Conservation (phyloP, 1,140 invertebrate genomes). For the Saccostrea glomerata region DNA sequence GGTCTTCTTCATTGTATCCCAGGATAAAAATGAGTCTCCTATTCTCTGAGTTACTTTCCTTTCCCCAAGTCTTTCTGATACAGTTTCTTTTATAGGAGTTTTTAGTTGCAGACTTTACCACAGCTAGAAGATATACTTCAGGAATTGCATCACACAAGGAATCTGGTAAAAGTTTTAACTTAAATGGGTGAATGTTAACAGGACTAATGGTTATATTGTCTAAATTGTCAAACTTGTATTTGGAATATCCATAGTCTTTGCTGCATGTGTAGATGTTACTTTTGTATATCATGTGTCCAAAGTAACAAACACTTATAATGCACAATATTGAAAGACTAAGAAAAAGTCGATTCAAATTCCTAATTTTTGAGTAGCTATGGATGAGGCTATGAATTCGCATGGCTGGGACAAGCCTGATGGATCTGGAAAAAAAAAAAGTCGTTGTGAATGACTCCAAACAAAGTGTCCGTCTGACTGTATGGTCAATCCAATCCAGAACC, state of each 20-base stretch:
- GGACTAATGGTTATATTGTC: background rate
- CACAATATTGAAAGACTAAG: background rate
- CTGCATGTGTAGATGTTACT: background rate
- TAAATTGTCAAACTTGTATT: background rate
- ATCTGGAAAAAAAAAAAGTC: background rate
- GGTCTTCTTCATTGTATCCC: constrained; percentile 7
- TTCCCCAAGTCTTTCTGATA: constrained; percentile 41
- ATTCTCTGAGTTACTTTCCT: background rate
- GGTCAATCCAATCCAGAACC: constrained; percentile 15
- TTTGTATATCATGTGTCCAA: background rate
- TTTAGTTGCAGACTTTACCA: constrained; percentile 47
- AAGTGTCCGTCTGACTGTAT: background rate
- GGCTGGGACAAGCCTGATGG: background rate
- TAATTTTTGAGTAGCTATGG: background rate
- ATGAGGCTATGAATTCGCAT: background rate
- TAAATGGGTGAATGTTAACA: background rate
- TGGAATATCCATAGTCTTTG: background rate
- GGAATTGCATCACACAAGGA: background rate
- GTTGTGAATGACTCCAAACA: background rate
- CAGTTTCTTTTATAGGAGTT: constrained; percentile 10
- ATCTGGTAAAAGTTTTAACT: background rate
- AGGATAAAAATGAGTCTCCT: constrained; percentile 36
- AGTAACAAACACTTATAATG: constrained; percentile 12
- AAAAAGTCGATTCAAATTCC: background rate
- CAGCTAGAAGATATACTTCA: background rate